Conservation (phyloP, 2,888 invertebrate species). For the Myopa tessellatipennis region DNA sequence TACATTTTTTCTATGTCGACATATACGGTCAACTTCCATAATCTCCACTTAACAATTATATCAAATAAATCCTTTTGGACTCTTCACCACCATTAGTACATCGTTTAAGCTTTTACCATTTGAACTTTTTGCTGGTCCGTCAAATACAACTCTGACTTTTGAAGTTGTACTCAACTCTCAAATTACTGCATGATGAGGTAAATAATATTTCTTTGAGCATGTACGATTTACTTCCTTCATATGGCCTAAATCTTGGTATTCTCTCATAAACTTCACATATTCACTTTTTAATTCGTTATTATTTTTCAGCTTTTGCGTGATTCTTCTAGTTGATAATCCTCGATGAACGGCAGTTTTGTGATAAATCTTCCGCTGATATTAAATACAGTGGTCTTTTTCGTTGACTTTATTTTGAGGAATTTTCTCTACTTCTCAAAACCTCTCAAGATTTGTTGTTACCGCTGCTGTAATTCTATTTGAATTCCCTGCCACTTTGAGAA, state of each 20-base stretch:
- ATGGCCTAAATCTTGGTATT: slow-evolving; percentile 28
- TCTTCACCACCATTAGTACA: background rate
- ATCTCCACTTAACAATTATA: too few relatives aligned
- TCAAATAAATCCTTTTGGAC: too few relatives aligned
- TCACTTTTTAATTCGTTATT: slow-evolving; percentile 11
- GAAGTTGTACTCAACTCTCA: slow-evolving; percentile 8
- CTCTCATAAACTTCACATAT: slow-evolving; percentile 33
- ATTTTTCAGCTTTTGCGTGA: slow-evolving; percentile 16
- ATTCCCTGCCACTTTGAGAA: too few relatives aligned
- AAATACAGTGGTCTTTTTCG: too few relatives aligned
- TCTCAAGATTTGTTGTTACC: too few relatives aligned
- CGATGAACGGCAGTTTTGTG: background rate
- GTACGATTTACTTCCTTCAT: slow-evolving; percentile 12
- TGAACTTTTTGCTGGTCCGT: too few relatives aligned
- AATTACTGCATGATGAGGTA: slow-evolving; percentile 40
- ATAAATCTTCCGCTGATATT: slow-evolving; percentile 35
- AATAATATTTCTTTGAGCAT: slow-evolving; percentile 33
- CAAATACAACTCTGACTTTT: too few relatives aligned
- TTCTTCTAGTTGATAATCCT: background rate
- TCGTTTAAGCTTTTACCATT: background rate
- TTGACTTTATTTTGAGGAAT: too few relatives aligned
- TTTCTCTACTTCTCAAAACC: too few relatives aligned
- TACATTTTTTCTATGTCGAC: background rate
- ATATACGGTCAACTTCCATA: too few relatives aligned
- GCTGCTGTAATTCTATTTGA: too few relatives aligned